These are phyloP conservation scores for Steinernema feltiae DNA, from an alignment of 1,140 invertebrate species.

Conservation along the genomic window DNA sequence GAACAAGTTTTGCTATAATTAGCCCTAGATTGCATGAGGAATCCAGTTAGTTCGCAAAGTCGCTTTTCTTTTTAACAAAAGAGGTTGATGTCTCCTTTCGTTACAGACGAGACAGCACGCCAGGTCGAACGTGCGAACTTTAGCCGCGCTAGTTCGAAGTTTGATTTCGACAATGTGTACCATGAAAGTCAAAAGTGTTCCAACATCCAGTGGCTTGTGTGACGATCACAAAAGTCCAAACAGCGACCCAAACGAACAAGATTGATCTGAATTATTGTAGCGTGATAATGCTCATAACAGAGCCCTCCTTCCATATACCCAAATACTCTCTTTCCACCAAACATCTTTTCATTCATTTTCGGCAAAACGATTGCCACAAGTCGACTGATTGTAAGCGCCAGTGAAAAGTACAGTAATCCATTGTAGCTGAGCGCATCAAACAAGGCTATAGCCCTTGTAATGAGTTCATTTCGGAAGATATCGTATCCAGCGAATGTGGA, in stretches of 20 bases:
- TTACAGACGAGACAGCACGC: too few species aligned
- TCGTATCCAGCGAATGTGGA: background rate
- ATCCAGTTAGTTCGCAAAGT: too few species aligned
- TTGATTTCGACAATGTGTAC: too few species aligned
- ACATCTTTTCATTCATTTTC: background rate
- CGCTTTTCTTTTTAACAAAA: too few species aligned
- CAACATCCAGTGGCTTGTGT: background rate
- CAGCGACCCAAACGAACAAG: background rate
- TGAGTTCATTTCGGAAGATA: background rate
- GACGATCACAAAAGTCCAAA: background rate
- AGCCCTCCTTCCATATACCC: background rate
- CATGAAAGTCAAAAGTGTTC: background rate
- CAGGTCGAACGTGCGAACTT: too few species aligned
- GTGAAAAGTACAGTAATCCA: background rate
- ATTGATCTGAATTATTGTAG: background rate
- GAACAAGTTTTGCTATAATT: too few species aligned
- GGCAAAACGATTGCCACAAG: background rate
- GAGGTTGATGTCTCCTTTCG: too few species aligned
- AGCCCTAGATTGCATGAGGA: too few species aligned
- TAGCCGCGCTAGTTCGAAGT: too few species aligned
- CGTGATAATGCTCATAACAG: background rate
- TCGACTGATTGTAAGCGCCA: background rate
- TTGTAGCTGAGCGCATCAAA: background rate
- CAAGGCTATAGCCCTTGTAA: background rate
- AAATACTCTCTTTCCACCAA: background rate